A percentile compares a stretch with the other conserved stretches of the same genome.
Evolutionary conservation across 1,140 invertebrate species (phyloP).

Genomic region (Goniozus legneri): DNA sequence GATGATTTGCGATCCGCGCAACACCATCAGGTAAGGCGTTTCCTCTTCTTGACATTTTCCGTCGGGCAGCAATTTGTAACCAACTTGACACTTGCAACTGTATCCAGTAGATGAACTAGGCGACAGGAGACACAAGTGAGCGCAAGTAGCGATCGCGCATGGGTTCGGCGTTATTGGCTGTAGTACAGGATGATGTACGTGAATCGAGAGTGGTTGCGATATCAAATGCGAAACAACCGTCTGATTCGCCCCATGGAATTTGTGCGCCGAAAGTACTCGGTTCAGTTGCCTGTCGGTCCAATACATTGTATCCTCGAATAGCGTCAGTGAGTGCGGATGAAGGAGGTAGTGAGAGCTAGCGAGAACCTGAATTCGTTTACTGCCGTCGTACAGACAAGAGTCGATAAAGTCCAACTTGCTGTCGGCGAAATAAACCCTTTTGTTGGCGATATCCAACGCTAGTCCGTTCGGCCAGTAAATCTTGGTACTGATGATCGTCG

Average conservation of each 20-base stretch:
- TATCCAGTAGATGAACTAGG: constrained; percentile 65
- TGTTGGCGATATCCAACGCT: constrained; percentile 90
- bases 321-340: constrained; percentile 92
- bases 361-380: constrained; percentile 80
- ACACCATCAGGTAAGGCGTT: constrained; percentile 83
- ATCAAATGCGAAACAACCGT: constrained; percentile 92
- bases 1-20: constrained; percentile 84
- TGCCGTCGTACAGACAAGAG: constrained; percentile 96
- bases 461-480: constrained; percentile 99
- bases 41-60: constrained; percentile 83
- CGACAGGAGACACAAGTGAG: constrained; percentile 89
- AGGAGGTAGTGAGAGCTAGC: constrained; percentile 86
- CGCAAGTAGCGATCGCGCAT: constrained; percentile 75
- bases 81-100: constrained; percentile 88
- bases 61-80: constrained; percentile 67
- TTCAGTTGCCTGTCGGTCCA: constrained; percentile 96
- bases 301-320: constrained; percentile 91
- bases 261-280: constrained; percentile 82
- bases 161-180: constrained; percentile 85
- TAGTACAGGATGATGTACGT: constrained; percentile 90
- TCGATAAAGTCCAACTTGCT: constrained; percentile 98
- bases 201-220: constrained; percentile 90
- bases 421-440: constrained; percentile 95
- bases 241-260: constrained; percentile 87
- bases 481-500: constrained; percentile 88